Evolutionary conservation across 1,140 invertebrate genomes (phyloP).

Genomic region (Aphaenogaster rudis): DNA sequence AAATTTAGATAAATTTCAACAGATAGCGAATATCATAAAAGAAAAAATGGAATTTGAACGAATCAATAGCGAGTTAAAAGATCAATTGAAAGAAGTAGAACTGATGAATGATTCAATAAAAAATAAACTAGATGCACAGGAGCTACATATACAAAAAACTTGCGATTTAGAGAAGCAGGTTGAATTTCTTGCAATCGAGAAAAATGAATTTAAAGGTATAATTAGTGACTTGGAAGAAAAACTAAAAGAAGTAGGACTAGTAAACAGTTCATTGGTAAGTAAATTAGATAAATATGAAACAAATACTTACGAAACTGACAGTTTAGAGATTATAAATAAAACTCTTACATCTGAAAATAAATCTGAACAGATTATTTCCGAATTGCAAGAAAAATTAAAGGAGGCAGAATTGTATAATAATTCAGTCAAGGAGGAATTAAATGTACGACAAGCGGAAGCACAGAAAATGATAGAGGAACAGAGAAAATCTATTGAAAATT

Average conservation of each 20-base stretch:
- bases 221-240: constrained; percentile 6
- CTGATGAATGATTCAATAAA: not conserved
- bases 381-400: constrained; percentile 42
- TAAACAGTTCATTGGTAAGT: not conserved
- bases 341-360: not conserved
- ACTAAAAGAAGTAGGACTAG: constrained; percentile 24
- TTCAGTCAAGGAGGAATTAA: constrained; percentile 16
- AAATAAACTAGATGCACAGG: constrained; percentile 15
- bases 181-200: constrained; percentile 29
- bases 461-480: constrained; percentile 39
- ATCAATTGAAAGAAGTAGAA: constrained; percentile 49
- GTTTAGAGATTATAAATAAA: constrained; percentile 6
- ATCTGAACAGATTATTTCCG: constrained; percentile 1
- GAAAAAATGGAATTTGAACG: constrained; percentile 60
- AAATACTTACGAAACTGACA: not conserved
- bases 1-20: constrained; percentile 29
- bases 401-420: constrained; percentile 9
- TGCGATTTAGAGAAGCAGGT: constrained; percentile 42
- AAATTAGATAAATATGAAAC: constrained; percentile 3
- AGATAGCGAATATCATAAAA: constrained; percentile 9
- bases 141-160: constrained; percentile 31
- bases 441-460: not conserved
- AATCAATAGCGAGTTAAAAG: constrained; percentile 43
- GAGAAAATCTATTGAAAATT: constrained; percentile 33
- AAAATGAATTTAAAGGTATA: constrained; percentile 38